Conservation (phyloP, 2,797 vertebrate genomes). For the Channallabes apus region DNA sequence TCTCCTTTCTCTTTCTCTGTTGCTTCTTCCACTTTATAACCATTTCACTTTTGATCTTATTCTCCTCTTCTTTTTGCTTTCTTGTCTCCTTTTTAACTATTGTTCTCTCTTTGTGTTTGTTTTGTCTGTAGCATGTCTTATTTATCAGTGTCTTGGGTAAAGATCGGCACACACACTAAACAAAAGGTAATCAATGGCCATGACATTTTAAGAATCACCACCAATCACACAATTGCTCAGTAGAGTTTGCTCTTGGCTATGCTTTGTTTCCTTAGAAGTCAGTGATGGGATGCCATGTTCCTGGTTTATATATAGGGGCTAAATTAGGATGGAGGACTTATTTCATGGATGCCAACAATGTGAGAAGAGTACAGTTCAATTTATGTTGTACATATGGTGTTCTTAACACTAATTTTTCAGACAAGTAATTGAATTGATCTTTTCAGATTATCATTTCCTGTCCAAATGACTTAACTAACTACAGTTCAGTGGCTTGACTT, state of each 20-base stretch:
- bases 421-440: neutral
- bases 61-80: slow-evolving; percentile 9
- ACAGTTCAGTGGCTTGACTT: neutral
- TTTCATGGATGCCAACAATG: neutral
- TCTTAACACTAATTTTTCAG: neutral
- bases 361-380: neutral
- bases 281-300: neutral
- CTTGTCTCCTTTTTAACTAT: slow-evolving; percentile 15
- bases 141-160: slow-evolving; percentile 15
- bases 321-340: neutral
- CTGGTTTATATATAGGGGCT: neutral
- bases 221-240: slow-evolving; percentile 14
- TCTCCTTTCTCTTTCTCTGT: slow-evolving; percentile 20
- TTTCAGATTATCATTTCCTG: neutral
- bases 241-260: slow-evolving; percentile 1
- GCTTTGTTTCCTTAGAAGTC: slow-evolving; percentile 2
- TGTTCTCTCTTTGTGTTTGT: neutral
- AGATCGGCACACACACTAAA: slow-evolving; percentile 32
- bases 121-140: slow-evolving; percentile 5
- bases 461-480: neutral
- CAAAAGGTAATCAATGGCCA: slow-evolving; percentile 38
- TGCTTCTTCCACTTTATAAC: slow-evolving; percentile 26
- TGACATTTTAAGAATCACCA: slow-evolving; percentile 29
- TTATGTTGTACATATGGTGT: neutral
- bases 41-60: slow-evolving; percentile 24